Conservation (phyloP, 2,797 vertebrate species). For the Hemibagrus guttatus region DNA sequence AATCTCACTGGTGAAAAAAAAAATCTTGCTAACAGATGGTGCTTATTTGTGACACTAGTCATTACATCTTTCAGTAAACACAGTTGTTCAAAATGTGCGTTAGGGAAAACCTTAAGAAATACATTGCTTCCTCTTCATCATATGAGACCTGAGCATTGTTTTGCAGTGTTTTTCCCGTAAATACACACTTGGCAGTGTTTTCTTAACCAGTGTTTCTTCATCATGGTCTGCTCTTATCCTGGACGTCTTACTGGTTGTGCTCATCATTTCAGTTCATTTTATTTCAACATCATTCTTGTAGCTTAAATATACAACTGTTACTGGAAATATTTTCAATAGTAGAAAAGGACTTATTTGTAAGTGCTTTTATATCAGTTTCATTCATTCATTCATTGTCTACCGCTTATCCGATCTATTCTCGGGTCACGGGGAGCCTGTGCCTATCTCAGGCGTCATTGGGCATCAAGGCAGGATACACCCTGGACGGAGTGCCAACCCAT, state of each 20-base stretch:
- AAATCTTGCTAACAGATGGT: neutral
- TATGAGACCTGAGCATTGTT: neutral
- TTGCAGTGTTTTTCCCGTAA: neutral
- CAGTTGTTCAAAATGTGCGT: neutral
- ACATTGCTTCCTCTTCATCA: neutral
- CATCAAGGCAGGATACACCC: too few species aligned
- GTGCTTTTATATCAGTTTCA: too few species aligned
- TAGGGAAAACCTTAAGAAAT: neutral
- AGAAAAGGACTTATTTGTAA: neutral
- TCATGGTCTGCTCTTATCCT: neutral
- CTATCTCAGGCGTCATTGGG: too few species aligned
- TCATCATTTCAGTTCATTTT: neutral
- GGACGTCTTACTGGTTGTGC: neutral
- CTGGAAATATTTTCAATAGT: neutral
- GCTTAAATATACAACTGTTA: neutral
- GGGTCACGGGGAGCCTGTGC: too few species aligned
- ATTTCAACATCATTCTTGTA: neutral
- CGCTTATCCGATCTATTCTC: too few species aligned
- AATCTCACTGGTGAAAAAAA: neutral
- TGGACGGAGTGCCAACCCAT: too few species aligned
- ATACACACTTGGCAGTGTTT: neutral
- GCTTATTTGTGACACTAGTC: neutral
- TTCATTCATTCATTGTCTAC: too few species aligned
- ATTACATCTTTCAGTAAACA: neutral
- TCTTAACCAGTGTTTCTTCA: neutral